Base-by-base conservation (phyloP, 2,888 invertebrate species). In the Trisateles emortualis region DNA sequence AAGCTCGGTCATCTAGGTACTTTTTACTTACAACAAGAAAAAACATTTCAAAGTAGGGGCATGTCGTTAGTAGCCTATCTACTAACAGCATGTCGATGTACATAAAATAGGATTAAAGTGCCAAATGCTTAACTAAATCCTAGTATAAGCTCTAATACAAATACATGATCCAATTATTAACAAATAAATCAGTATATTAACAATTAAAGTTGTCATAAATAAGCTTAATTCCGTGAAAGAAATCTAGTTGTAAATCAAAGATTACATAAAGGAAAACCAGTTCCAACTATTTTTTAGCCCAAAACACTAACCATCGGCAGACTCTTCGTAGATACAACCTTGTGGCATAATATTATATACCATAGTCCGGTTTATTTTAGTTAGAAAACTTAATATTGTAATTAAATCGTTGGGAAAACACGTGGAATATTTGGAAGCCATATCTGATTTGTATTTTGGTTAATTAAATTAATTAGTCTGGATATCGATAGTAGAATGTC, bases 211-310 rank as follows among this genome's bases (percentile, higher is more conserved):
- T 35, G 35, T 16, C 16, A 16, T n/a, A n/a, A n/a, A n/a, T n/a
- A n/a, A n/a, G n/a, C n/a, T n/a, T n/a, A n/a, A n/a, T n/a, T n/a
- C 22, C 22, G 22, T 22, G 22, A 22, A 22, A 3, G n/a, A n/a
- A n/a, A n/a, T n/a, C n/a, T n/a, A n/a, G n/a, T n/a, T n/a, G n/a
- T n/a, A n/a, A n/a, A n/a, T n/a, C n/a, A n/a, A n/a, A n/a, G n/a
- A n/a, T n/a, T n/a, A n/a, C n/a, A n/a, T n/a, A 74, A 83, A 82
- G 79, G 70, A 44, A 8, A 84, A 83, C 81, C 72, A 43, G 81
- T 83, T 81, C 69, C n/a, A 45, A 50, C 42, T 69, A n/a, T 78
- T 80, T 81, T 72, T 66, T 47, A 54, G 59, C 52, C 61, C 59
- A 41, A 58, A n/a, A 35, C 39, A 42, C 38, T 30, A 60, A 61